Conservation (phyloP, 2,797 vertebrate species). For the Hippoglossus hippoglossus region DNA sequence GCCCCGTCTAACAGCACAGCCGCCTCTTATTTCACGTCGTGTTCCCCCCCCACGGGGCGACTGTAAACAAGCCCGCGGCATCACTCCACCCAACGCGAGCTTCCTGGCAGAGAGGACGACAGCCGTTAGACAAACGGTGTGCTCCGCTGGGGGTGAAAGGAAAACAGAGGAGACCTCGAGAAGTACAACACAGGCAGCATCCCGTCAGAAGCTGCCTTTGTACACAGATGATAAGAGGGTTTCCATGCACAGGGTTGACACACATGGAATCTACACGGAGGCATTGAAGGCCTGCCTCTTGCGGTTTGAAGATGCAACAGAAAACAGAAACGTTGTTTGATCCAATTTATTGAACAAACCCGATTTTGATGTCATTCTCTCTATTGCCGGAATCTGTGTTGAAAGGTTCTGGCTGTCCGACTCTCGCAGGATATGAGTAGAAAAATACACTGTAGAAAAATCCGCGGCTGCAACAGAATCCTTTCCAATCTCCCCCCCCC, state of each 20-base stretch:
- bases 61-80: conserved; percentile 69
- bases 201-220: conserved; percentile 57
- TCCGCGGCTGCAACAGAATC: no score
- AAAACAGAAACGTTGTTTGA: conserved; percentile 46
- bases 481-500: no score
- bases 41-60: conserved; percentile 43
- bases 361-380: conserved; percentile 44
- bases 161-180: conserved; percentile 38
- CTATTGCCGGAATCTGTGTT: conserved; percentile 4
- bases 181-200: conserved; percentile 42
- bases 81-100: conserved; percentile 42
- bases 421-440: conserved; percentile 23
- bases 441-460: no score
- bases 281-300: conserved; percentile 35
- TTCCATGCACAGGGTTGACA: conserved; percentile 41
- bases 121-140: conserved; percentile 41
- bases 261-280: conserved; percentile 34
- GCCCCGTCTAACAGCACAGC: conserved; percentile 54
- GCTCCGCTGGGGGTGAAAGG: conserved; percentile 29
- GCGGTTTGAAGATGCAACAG: conserved; percentile 46
- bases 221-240: conserved; percentile 55
- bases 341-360: conserved; percentile 49
- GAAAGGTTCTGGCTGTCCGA: conserved; percentile 35
- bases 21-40: conserved; percentile 46
- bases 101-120: conserved; percentile 48